Base-by-base conservation (phyloP, 2,888 invertebrate genomes). In the Rosalia funebris region DNA sequence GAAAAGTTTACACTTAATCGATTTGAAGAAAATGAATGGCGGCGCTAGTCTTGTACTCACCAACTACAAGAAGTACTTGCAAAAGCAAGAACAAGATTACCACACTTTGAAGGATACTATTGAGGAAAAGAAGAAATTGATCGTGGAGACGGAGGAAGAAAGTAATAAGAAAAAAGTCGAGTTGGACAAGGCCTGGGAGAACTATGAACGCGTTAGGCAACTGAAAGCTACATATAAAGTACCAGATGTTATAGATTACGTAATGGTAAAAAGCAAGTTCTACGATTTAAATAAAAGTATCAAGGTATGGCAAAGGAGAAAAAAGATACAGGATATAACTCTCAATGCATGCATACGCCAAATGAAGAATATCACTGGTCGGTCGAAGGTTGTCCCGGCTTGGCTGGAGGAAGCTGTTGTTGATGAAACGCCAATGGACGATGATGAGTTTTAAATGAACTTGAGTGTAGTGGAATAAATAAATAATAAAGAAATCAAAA, bases 241-340 rank as follows among this genome's bases (percentile, higher is more conserved):
- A 0, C 88, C 88, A 0, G 84, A 86, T 57, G 76, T 87, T 1
- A 82, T 87, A 81, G 86, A 87, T 0, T 88, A 87, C 32, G 84
- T 88, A 0, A 76, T 77, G 31, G 78, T 85, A 0, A 86, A 87
- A 68, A 80, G 82, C 0, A 83, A 86, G 50, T 31, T 73, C 5
- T 52, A 60, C 48, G 69, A 70, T 12, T 37, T 70, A 15, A 63
- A 60, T 12, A 75, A 73, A 20, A 72, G 70, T 34, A 65, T 75
- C 20, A 75, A 75, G 60, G 34, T 70, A 82, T 70, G 71, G 71
- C 39, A 59, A 2, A 60, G 75, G 25, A 62, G 74, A 25, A 72
- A 68, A 15, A 69, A 75, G 12, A 68, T 78, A n/a, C 74, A 75
- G 52, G 71, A 76, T 32, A 77, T 75, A 32, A 74, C 75, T 12